Evolutionary conservation across 2,113 vertebrate genomes (phyloP).

Genomic region (Myiozetetes cayanensis): DNA sequence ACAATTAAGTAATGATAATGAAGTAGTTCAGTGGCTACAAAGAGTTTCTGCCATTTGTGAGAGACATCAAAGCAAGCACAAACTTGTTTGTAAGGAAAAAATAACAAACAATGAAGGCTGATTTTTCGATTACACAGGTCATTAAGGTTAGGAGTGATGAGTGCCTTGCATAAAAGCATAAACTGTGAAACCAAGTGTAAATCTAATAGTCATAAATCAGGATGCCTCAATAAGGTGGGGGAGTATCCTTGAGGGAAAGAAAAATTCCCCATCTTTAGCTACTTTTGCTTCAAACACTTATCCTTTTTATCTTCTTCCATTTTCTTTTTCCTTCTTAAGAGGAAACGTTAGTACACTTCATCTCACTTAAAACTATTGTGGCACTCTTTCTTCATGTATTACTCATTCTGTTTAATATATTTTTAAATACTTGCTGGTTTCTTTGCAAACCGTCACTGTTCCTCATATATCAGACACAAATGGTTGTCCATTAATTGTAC

Average conservation of each 20-base stretch:
- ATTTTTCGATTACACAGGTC: neutral
- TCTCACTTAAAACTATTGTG: neutral
- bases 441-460: neutral
- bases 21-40: neutral
- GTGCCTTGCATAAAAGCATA: neutral
- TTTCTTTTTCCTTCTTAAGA: neutral
- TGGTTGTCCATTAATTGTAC: neutral
- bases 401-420: neutral
- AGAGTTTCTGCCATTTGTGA: conserved; percentile 7
- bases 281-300: neutral
- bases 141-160: neutral
- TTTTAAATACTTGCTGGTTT: neutral
- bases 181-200: neutral
- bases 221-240: neutral
- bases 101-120: neutral
- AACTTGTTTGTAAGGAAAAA: neutral
- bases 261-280: neutral
- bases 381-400: neutral
- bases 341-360: neutral
- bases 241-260: neutral
- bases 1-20: neutral
- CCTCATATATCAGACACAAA: neutral
- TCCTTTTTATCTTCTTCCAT: neutral
- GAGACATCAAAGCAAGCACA: neutral
- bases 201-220: neutral